Percentiles rank a stretch among this genome's conserved stretches.
phyloP scores from a whole-genome alignment of 2,888 invertebrate species.

The Eupithecia pulchellata region DNA sequence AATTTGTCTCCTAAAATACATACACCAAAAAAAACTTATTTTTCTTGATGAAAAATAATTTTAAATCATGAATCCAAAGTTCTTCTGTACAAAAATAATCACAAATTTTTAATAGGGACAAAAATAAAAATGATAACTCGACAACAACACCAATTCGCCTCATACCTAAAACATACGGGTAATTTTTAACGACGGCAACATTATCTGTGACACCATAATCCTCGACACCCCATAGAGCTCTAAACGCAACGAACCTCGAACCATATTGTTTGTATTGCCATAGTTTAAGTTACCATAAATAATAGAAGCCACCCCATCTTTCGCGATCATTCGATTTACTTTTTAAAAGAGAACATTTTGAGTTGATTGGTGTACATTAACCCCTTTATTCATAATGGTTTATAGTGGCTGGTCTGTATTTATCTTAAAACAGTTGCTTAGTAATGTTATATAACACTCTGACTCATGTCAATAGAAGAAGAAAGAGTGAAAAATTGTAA shows the following conservation, averaged over 20 bases:
- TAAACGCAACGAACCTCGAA: slow-evolving; percentile 69
- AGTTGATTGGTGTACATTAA: slow-evolving; percentile 44
- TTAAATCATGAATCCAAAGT: too few species aligned
- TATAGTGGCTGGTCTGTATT: too few species aligned
- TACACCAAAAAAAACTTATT: background rate
- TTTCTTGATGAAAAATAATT: background rate
- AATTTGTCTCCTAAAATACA: background rate
- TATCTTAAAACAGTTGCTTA: too few species aligned
- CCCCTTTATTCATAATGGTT: background rate
- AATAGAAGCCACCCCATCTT: slow-evolving; percentile 49
- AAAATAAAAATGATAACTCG: background rate
- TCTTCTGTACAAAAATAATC: too few species aligned
- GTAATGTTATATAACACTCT: too few species aligned
- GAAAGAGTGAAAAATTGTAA: too few species aligned
- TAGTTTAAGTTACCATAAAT: slow-evolving; percentile 75
- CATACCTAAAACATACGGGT: slow-evolving; percentile 15
- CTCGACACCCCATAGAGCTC: slow-evolving; percentile 49
- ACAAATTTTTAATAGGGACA: background rate
- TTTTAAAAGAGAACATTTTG: slow-evolving; percentile 13
- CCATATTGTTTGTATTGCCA: slow-evolving; percentile 79
- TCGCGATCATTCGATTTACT: slow-evolving; percentile 29
- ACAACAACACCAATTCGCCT: background rate
- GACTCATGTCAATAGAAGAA: too few species aligned
- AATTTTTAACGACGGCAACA: slow-evolving; percentile 14
- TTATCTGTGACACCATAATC: slow-evolving; percentile 28